phyloP scores from a whole-genome alignment of 35 echinoderm and acorn worm species.

The Holothuria glaberrima region DNA sequence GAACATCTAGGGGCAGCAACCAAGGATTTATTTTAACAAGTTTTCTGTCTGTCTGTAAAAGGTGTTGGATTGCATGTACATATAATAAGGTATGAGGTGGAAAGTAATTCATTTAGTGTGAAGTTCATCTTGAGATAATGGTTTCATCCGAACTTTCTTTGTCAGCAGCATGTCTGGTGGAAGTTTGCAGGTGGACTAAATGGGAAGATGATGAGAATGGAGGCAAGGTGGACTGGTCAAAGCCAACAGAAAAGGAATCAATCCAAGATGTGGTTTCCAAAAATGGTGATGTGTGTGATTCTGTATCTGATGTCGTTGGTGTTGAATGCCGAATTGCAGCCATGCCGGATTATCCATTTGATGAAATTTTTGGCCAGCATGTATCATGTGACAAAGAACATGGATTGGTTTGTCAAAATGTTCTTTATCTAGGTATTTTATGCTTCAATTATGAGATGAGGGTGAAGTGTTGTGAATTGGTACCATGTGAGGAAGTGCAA shows the following conservation, averaged over 20 bases:
- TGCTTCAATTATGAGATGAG: conserved; percentile 29
- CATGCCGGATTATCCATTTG: conserved; percentile 43
- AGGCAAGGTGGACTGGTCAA: conserved; percentile 41
- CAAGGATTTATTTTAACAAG: no score
- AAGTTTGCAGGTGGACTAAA: conserved; percentile 17
- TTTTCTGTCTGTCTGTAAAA: no score
- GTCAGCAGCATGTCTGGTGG: conserved; percentile 3
- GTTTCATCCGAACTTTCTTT: background rate
- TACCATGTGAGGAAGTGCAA: background rate
- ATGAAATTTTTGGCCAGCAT: conserved; percentile 15
- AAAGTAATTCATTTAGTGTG: no score
- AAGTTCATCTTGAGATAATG: background rate
- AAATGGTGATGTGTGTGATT: background rate
- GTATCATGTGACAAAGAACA: conserved; percentile 10
- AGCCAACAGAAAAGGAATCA: background rate
- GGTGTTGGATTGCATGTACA: no score
- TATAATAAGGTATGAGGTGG: no score
- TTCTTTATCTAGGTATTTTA: conserved; percentile 4
- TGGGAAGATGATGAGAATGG: conserved; percentile 29
- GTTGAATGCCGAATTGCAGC: conserved; percentile 26
- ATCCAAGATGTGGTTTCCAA: conserved; percentile 1
- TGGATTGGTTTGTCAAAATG: conserved; percentile 29
- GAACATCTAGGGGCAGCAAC: no score
- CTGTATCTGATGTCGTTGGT: background rate
- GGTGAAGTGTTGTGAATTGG: conserved; percentile 3